Evolutionary conservation across 1,140 invertebrate species (phyloP), one percentile per base, ranked within the genome.

Genomic region (Tenebrio molitor): DNA sequence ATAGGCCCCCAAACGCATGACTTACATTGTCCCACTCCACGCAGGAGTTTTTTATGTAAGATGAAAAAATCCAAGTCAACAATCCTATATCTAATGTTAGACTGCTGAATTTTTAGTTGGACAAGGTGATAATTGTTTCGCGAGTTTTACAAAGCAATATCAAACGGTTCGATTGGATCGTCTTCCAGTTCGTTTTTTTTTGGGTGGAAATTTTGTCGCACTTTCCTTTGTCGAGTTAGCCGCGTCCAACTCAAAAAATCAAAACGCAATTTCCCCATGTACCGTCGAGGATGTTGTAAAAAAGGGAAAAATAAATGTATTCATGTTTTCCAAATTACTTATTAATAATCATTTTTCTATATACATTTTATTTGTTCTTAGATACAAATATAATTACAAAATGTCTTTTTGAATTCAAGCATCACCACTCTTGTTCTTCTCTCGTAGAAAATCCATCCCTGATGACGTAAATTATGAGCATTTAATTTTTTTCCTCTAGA

Each of bases 31-130:
- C 90, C 74, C 89, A 90, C 88, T 91, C 90, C 82, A 91, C 90
- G 66, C 88, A 89, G 84, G 91, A 92, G 84, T 91, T 92, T 85
- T 92, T 92, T 82, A 91, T 92, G 90, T 92, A 87, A 91, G 82
- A 83, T 64, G 19, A 17, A 66, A 66, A 41, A 23, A 66, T 36
- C 8, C n/a, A 21, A 66, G 44, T 39, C 39, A 36, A 65, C 15
- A 39, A 41, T 42, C 36, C 64, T 29, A 66, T 66, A 66, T 42
- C 42, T 42, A 39, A 36, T 17, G 29, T 62, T 58, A 58, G 50
- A 58, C 62, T 65, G 62, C 19, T 66, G 16, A 21, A 21, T 65
- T 65, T 44, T 29, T 10, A 44, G 64, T 66, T 66, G 64, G 64
- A 66, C 36, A 44, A 66, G 39, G 64, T 66, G 64, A 44, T 65